These are phyloP conservation scores for Melanchra persicariae DNA, from an alignment of 2,888 invertebrate species.

Conservation along the genomic window DNA sequence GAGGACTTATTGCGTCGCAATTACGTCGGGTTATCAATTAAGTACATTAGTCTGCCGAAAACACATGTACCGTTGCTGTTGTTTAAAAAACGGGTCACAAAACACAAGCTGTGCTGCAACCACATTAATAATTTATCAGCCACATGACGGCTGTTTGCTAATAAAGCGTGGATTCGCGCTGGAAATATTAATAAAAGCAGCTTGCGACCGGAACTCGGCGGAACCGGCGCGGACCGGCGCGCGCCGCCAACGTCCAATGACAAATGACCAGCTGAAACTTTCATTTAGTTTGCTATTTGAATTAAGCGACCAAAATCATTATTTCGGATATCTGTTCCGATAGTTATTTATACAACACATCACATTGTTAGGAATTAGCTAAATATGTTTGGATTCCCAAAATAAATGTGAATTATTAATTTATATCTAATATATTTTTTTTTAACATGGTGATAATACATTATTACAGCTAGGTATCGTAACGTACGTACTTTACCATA, in stretches of 20 bases:
- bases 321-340: constrained; percentile 39
- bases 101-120: constrained; percentile 85
- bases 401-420: not conserved
- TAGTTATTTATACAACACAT: not conserved
- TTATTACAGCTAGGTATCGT: too few species aligned
- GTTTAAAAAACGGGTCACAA: constrained; percentile 81
- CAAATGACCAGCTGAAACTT: constrained; percentile 88
- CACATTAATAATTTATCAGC: constrained; percentile 91
- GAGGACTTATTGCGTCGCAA: constrained; percentile 44
- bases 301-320: constrained; percentile 76
- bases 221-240: constrained; percentile 64
- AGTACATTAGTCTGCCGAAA: constrained; percentile 64
- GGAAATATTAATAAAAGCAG: constrained; percentile 91
- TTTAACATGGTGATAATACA: too few species aligned
- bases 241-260: constrained; percentile 79
- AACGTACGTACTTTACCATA: not conserved
- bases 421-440: too few species aligned
- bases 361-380: not conserved
- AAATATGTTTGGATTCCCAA: not conserved
- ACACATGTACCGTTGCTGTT: constrained; percentile 68
- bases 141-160: constrained; percentile 90
- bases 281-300: constrained; percentile 87
- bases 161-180: constrained; percentile 89
- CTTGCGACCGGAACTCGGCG: constrained; percentile 85
- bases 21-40: constrained; percentile 49